Evolutionary conservation across 2,797 vertebrate genomes (phyloP).

Genomic region (Notolepis coatsorum): DNA sequence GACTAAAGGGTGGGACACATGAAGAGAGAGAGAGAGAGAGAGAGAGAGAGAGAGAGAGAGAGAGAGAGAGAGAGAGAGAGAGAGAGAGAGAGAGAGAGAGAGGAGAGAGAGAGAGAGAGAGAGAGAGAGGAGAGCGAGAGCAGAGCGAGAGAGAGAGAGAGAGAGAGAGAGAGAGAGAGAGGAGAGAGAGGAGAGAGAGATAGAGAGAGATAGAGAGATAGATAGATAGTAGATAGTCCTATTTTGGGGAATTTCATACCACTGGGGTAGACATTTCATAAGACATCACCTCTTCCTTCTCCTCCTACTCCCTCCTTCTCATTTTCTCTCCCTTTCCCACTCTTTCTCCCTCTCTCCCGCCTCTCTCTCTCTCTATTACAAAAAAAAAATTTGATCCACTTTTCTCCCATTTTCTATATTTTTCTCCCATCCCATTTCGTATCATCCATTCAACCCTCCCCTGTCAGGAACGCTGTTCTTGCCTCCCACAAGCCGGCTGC

Average conservation of each 20-base stretch:
- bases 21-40: background rate
- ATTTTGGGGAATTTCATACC: conserved; percentile 41
- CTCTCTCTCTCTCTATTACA: conserved; percentile 26
- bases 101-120: background rate
- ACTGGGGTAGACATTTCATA: conserved; percentile 28
- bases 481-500: too few relatives aligned
- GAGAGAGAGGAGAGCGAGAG: background rate
- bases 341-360: conserved; percentile 33
- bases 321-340: conserved; percentile 50
- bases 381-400: too few relatives aligned
- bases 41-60: background rate
- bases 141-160: conserved; percentile 38
- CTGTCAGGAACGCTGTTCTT: too few relatives aligned
- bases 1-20: conserved; percentile 21
- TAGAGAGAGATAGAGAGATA: conserved; percentile 35
- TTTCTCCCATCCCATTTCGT: too few relatives aligned
- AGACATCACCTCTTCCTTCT: conserved; percentile 38
- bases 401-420: too few relatives aligned
- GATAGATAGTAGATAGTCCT: conserved; percentile 38
- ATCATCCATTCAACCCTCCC: too few relatives aligned
- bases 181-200: conserved; percentile 34
- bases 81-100: background rate
- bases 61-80: background rate
- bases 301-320: conserved; percentile 18
- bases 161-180: conserved; percentile 39